phyloP scores from a whole-genome alignment of 2,113 vertebrate species.

The Danio rerio region DNA sequence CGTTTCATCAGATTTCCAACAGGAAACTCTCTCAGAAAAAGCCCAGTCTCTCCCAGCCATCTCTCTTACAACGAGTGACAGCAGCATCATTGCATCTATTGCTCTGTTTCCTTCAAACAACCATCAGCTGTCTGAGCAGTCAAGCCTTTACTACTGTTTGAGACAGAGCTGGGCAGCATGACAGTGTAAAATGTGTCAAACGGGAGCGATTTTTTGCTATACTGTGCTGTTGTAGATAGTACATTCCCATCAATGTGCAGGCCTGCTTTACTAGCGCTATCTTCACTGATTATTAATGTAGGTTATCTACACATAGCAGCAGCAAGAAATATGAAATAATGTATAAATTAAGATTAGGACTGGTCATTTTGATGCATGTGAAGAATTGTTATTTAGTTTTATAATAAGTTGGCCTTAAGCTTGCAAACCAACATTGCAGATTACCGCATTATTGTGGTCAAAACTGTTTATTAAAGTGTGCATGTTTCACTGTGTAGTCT shows the following conservation, averaged over 20 bases:
- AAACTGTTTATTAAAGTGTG: too few species aligned
- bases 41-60: conserved; percentile 37
- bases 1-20: conserved; percentile 50
- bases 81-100: conserved; percentile 24
- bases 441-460: too few species aligned
- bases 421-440: too few species aligned
- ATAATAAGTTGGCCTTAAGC: too few species aligned
- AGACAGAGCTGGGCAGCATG: conserved; percentile 12
- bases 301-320: neutral
- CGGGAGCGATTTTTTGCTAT: neutral
- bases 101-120: conserved; percentile 26
- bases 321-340: neutral
- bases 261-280: neutral
- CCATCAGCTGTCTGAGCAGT: conserved; percentile 20
- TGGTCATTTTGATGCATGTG: neutral
- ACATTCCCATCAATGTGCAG: neutral
- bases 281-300: neutral
- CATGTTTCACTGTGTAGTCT: too few species aligned
- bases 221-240: neutral
- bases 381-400: neutral
- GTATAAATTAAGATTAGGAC: conserved; percentile 1
- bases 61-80: conserved; percentile 23
- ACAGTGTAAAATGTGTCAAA: conserved; percentile 10
- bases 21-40: conserved; percentile 41
- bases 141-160: neutral